Percentiles rank a stretch among this genome's conserved stretches.
These are phyloP conservation scores for Pseudomyrmex dendroicus DNA, from an alignment of 1,140 invertebrate species.

Conservation along the genomic window DNA sequence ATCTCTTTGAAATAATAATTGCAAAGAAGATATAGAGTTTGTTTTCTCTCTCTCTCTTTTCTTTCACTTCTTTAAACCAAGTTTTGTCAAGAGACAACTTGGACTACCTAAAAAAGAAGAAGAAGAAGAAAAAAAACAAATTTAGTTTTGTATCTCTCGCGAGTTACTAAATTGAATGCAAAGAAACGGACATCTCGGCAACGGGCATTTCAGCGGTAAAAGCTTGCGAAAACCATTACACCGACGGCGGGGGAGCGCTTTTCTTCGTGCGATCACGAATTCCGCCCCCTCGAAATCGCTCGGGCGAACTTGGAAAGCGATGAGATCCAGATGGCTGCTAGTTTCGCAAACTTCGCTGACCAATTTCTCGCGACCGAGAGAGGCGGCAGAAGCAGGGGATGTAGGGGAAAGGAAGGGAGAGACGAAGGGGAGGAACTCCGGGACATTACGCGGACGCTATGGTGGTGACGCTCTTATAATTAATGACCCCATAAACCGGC, in stretches of 20 bases:
- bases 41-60: background rate
- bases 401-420: no score
- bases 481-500: constrained; percentile 54
- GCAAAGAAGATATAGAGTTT: background rate
- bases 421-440: no score
- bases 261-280: constrained; percentile 46
- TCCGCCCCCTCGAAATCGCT: background rate
- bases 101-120: no score
- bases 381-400: constrained; percentile 6
- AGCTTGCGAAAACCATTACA: constrained; percentile 39
- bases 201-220: constrained; percentile 12
- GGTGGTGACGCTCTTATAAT: constrained; percentile 56
- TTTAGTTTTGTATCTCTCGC: background rate
- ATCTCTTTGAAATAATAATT: background rate
- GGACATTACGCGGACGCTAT: constrained; percentile 45
- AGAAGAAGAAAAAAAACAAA: background rate
- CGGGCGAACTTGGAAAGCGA: constrained; percentile 36
- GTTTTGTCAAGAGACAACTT: no score
- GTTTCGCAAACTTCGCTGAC: constrained; percentile 48
- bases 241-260: constrained; percentile 1
- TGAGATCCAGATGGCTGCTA: constrained; percentile 45
- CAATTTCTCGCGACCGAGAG: constrained; percentile 43
- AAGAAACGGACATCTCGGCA: background rate
- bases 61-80: background rate
- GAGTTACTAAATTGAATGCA: constrained; percentile 10